Base-by-base conservation (phyloP, 2,797 vertebrate species). In the Thripadectes ignobilis region DNA sequence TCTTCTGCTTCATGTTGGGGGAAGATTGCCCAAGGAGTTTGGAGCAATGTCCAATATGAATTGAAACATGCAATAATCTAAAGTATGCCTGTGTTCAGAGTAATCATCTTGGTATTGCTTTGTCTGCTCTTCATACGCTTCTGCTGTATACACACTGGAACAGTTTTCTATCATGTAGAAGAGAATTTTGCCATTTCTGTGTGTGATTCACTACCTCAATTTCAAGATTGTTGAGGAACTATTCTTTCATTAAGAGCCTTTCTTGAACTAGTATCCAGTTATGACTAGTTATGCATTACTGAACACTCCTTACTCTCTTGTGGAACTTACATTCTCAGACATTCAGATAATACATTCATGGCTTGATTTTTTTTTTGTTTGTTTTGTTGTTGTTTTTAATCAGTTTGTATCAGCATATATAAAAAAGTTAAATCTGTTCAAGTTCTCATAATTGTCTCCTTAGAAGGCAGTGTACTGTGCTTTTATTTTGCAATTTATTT, bases 211-310 rank as follows among this genome's bases (percentile, higher is more conserved):
- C 45, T 83, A 49, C 13, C 10, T 71, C n/a, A 34, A 1, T 89
- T 85, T 83, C 24, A 74, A 80, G 78, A 88, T 26, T 51, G 82
- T 48, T 81, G 71, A 59, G 38, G 74, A 88, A 74, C 45, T 66
- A 5, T 61, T 2, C 14, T 77, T 72, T 59, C 20, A 34, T 67
- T 59, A 68, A 83, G 69, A 83, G 26, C 27, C 5, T 62, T 78
- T 23, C 26, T 51, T 77, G 30, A 88, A 39, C 58, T 86, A 45
- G 69, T 90, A 86, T 88, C 83, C 86, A 78, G 46, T 78, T 93
- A 41, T n/a, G 93, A 91, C 95, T 94, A 96, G 93, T 96, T 97
- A 97, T 88, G 85, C 91, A 73, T 96, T 95, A 91, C 85, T 88
- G 51, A 96, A 59, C 27, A 32, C 54, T 95, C 73, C 73, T 96